phyloP scores from a whole-genome alignment of 2,888 invertebrate species.

The Oscheius sp. region DNA sequence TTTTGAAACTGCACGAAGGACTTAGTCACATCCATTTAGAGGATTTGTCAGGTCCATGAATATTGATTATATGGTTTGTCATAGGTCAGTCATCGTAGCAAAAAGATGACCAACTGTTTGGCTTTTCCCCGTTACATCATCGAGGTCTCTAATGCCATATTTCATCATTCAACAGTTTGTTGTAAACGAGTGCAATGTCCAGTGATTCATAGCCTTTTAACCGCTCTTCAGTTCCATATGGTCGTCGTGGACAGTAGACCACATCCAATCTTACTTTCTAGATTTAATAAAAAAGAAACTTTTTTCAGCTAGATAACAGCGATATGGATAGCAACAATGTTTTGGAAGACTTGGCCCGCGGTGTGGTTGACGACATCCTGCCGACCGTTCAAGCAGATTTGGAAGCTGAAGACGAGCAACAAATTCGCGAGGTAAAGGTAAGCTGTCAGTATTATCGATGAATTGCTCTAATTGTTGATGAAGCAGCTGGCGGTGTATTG shows the following conservation, averaged over 20 bases:
- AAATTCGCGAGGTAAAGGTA: background rate
- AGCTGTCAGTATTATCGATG: slow-evolving; percentile 10
- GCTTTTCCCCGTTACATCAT: slow-evolving; percentile 8
- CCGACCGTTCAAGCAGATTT: slow-evolving; percentile 36
- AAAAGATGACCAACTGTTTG: background rate
- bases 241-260: background rate
- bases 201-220: slow-evolving; percentile 22
- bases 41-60: too few relatives aligned
- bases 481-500: background rate
- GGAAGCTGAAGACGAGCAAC: background rate
- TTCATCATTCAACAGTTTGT: slow-evolving; percentile 18
- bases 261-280: background rate
- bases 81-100: too few relatives aligned
- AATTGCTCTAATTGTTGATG: background rate
- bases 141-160: slow-evolving; percentile 13
- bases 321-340: slow-evolving; percentile 38
- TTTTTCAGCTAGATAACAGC: slow-evolving; percentile 38
- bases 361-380: slow-evolving; percentile 42
- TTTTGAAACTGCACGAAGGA: too few relatives aligned
- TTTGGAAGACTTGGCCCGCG: slow-evolving; percentile 39
- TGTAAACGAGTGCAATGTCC: slow-evolving; percentile 15
- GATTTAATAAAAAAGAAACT: background rate
- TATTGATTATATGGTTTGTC: too few relatives aligned
- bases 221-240: background rate
- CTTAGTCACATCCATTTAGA: too few relatives aligned